phyloP scores from a whole-genome alignment of 2,888 invertebrate genomes.

The Serripes groenlandicus region DNA sequence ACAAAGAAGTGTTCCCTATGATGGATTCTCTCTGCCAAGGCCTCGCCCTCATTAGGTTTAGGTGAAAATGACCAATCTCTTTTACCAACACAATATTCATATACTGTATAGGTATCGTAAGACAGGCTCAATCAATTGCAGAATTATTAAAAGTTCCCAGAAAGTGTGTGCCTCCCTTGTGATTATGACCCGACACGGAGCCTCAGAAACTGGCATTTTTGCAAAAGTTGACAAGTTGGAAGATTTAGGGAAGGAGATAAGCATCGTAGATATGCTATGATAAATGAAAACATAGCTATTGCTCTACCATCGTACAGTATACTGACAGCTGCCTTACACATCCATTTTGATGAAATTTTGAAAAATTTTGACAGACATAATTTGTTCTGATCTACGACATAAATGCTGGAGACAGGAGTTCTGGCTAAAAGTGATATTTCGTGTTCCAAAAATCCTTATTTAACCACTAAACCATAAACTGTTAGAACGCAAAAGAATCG shows the following conservation, averaged over 20 bases:
- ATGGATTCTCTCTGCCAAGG: too few species aligned
- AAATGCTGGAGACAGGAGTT: conserved; percentile 24
- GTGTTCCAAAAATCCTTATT: too few species aligned
- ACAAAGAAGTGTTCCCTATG: too few species aligned
- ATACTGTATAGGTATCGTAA: too few species aligned
- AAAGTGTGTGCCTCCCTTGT: background rate
- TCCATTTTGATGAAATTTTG: conserved; percentile 63
- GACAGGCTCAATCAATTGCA: too few species aligned
- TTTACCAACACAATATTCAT: too few species aligned
- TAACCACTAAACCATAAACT: too few species aligned
- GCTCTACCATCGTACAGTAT: conserved; percentile 44
- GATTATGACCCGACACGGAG: background rate
- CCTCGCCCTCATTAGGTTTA: too few species aligned
- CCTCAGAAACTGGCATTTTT: conserved; percentile 60
- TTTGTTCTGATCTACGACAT: conserved; percentile 52
- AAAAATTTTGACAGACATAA: conserved; percentile 65
- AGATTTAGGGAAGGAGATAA: conserved; percentile 56
- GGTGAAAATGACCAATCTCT: too few species aligned
- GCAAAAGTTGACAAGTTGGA: conserved; percentile 64
- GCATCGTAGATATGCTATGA: conserved; percentile 55
- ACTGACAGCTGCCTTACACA: conserved; percentile 53
- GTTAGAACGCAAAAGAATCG: too few species aligned
- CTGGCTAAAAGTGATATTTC: too few species aligned
- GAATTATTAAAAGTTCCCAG: too few species aligned
- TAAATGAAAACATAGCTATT: conserved; percentile 59